Evolutionary conservation across 2,113 vertebrate genomes (phyloP).

Genomic region (Nesoenas mayeri): DNA sequence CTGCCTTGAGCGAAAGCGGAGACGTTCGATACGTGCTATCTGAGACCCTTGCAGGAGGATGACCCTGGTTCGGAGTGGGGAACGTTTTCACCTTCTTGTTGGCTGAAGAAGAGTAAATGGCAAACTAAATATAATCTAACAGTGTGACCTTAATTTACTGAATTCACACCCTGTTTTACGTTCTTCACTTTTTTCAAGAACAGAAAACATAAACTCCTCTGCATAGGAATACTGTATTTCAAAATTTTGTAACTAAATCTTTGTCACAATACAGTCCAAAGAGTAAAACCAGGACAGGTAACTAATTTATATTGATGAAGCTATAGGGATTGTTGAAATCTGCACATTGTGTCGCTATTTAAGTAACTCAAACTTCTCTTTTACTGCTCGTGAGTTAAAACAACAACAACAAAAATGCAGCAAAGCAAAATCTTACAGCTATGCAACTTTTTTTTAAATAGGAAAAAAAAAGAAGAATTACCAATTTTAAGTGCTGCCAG

Average conservation of each 20-base stretch:
- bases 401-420: slow-evolving; percentile 39
- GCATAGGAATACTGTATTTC: slow-evolving; percentile 56
- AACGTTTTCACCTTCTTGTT: not conserved
- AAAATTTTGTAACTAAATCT: slow-evolving; percentile 66
- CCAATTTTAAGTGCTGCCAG: slow-evolving; percentile 73
- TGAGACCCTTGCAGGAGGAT: slow-evolving; percentile 52
- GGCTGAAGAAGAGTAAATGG: slow-evolving; percentile 66
- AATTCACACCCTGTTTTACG: slow-evolving; percentile 56
- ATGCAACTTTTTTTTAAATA: slow-evolving; percentile 76
- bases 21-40: not conserved
- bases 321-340: slow-evolving; percentile 48
- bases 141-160: slow-evolving; percentile 69
- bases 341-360: slow-evolving; percentile 44
- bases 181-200: slow-evolving; percentile 60
- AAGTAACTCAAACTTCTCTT: slow-evolving; percentile 57
- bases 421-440: slow-evolving; percentile 77
- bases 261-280: slow-evolving; percentile 76
- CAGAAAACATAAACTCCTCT: slow-evolving; percentile 58
- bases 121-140: slow-evolving; percentile 69
- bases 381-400: slow-evolving; percentile 60
- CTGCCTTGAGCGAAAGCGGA: slow-evolving; percentile 12
- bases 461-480: slow-evolving; percentile 42
- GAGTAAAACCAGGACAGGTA: slow-evolving; percentile 68
- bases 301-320: slow-evolving; percentile 62
- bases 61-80: slow-evolving; percentile 13